phyloP scores from a whole-genome alignment of 35 echinoderm and acorn worm genomes.

The Antedon bifida region DNA sequence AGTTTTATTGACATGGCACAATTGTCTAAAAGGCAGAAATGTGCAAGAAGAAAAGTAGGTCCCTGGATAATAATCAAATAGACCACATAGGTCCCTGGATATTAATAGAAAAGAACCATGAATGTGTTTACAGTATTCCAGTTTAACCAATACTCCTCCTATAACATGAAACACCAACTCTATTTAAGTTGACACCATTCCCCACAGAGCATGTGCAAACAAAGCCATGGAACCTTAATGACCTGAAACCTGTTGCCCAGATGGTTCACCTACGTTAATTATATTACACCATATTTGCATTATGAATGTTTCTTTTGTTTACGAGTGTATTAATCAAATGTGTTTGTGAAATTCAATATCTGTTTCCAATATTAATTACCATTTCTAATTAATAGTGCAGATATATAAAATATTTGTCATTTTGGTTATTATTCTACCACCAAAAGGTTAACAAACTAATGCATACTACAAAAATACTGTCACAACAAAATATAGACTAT shows the following conservation, averaged over 20 bases:
- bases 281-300: neutral
- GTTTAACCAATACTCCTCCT: no score
- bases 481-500: no score
- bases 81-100: no score
- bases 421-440: neutral
- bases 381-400: neutral
- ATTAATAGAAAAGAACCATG: no score
- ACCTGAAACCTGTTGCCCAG: neutral
- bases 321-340: neutral
- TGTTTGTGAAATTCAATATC: neutral
- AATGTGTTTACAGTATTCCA: no score
- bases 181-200: neutral
- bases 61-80: neutral
- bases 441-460: neutral
- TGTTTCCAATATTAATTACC: neutral
- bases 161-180: no score
- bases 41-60: no score
- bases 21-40: no score
- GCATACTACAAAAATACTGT: neutral
- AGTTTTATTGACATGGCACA: no score
- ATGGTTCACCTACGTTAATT: neutral
- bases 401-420: neutral
- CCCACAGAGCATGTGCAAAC: no score
- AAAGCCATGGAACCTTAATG: no score
- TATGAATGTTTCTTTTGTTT: neutral